A percentile compares a stretch with the other conserved stretches of the same genome.
These are phyloP conservation scores for Julus scandinavius DNA, from an alignment of 2,888 invertebrate genomes.

Conservation along the genomic window DNA sequence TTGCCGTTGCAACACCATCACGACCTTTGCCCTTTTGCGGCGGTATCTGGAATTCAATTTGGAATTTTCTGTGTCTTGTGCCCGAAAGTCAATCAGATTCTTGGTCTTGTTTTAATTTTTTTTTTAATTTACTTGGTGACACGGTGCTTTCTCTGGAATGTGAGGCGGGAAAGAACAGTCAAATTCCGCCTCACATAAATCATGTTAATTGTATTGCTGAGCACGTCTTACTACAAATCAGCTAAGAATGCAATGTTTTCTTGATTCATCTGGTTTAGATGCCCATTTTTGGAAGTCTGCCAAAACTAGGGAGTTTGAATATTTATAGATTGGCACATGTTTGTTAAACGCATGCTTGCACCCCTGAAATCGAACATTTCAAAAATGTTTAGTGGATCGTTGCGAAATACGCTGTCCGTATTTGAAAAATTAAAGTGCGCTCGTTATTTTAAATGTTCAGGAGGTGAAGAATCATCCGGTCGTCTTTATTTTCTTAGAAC, in stretches of 20 bases:
- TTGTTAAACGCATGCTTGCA: neutral
- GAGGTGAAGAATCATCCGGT: neutral
- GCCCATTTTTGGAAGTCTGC: neutral
- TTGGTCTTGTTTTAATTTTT: too few species aligned
- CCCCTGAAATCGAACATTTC: neutral
- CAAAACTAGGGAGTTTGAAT: neutral
- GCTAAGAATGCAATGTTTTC: neutral
- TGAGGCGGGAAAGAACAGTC: too few species aligned
- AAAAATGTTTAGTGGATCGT: neutral
- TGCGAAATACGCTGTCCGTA: constrained; percentile 13
- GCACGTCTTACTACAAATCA: neutral
- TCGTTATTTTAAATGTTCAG: neutral
- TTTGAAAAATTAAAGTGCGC: neutral
- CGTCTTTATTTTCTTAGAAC: neutral
- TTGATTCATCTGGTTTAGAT: neutral
- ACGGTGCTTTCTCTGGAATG: too few species aligned
- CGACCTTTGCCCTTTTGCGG: too few species aligned
- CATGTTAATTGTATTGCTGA: too few species aligned
- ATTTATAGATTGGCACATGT: constrained; percentile 19
- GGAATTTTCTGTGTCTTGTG: too few species aligned
- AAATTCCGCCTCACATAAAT: too few species aligned
- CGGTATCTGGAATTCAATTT: too few species aligned
- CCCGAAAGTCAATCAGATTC: too few species aligned
- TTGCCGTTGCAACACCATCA: too few species aligned
- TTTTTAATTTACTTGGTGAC: too few species aligned